These are phyloP conservation scores for Coptodon bakossiorum DNA, from an alignment of 2,113 vertebrate species.

Conservation along the genomic window DNA sequence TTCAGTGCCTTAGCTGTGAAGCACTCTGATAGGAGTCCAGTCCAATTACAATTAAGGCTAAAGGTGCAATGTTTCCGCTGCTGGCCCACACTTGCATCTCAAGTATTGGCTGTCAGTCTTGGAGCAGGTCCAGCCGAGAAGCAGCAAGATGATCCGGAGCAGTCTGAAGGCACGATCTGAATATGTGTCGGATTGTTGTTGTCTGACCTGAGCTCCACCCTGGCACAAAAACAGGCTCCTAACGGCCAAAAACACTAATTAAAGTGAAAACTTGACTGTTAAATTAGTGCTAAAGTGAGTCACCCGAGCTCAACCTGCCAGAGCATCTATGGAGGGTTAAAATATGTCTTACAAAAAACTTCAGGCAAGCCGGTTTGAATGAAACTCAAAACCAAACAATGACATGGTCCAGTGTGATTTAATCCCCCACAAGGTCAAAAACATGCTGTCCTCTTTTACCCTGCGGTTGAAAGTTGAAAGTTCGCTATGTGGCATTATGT, in stretches of 20 bases:
- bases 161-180: background rate
- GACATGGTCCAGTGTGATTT: background rate
- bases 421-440: background rate
- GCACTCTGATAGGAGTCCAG: background rate
- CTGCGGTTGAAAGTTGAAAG: background rate
- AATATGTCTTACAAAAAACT: background rate
- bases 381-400: background rate
- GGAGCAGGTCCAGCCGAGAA: slow-evolving; percentile 31
- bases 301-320: background rate
- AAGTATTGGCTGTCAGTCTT: slow-evolving; percentile 41
- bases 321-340: background rate
- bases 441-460: too few species aligned
- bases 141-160: slow-evolving; percentile 25
- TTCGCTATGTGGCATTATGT: background rate
- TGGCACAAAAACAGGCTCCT: background rate
- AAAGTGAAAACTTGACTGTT: background rate
- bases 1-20: background rate
- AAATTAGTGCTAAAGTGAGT: background rate
- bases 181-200: slow-evolving; percentile 11
- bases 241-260: background rate
- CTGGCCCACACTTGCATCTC: slow-evolving; percentile 22
- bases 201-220: background rate
- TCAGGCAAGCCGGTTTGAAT: background rate
- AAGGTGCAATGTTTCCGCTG: slow-evolving; percentile 52
- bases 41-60: slow-evolving; percentile 34